Evolutionary conservation across 2,888 invertebrate genomes (phyloP).

Genomic region (Mythimna lalbum): DNA sequence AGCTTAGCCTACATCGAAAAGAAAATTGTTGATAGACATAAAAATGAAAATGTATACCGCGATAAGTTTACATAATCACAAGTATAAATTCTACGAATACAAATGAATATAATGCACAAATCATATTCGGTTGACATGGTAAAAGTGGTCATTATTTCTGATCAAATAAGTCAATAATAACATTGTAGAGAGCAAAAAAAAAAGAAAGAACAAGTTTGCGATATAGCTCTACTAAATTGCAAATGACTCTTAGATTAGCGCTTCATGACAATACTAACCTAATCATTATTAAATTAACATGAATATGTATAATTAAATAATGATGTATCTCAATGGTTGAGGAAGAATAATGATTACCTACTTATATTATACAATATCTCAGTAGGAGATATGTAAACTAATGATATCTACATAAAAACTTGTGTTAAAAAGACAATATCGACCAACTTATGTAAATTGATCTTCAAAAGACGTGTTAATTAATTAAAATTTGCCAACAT

Average conservation of each 20-base stretch:
- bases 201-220: neutral
- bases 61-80: conserved; percentile 16
- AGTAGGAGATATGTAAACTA: neutral
- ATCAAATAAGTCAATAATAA: neutral
- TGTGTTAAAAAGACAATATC: neutral
- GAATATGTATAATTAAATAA: neutral
- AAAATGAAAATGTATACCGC: conserved; percentile 1
- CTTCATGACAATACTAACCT: neutral
- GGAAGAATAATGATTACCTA: neutral
- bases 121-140: conserved; percentile 23
- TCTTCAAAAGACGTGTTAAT: conserved; percentile 15
- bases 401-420: conserved; percentile 5
- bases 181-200: neutral
- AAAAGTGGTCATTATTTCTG: conserved; percentile 2
- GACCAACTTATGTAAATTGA: conserved; percentile 11
- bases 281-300: neutral
- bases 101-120: conserved; percentile 15
- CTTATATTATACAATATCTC: neutral
- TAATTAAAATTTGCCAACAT: conserved; percentile 6
- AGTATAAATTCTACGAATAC: conserved; percentile 12
- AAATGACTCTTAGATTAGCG: conserved; percentile 10
- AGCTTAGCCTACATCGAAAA: conserved; percentile 80
- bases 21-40: neutral
- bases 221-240: neutral
- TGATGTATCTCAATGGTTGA: neutral